Base-by-base conservation (phyloP, 1,140 invertebrate genomes). In the Danaus plexippus region DNA sequence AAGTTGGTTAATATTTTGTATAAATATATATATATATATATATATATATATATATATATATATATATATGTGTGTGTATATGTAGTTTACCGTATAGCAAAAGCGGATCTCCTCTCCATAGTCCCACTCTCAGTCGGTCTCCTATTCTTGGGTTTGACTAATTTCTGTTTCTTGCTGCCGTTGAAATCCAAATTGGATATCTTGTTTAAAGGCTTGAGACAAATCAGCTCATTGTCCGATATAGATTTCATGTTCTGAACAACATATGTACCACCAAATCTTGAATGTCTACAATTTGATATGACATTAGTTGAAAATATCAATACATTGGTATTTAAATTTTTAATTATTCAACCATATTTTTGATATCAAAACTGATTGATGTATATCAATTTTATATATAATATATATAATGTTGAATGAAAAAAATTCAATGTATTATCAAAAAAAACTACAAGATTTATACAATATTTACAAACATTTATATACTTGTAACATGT, bases 211-310 rank as follows among this genome's bases (percentile, higher is more conserved):
- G 96, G 92, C 78, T 96, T 95, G 75, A 98, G 93, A 75, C 92
- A 94, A 63, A 99, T 95, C 47, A 98, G 80, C 70, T 96, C 92
- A 61, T 94, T 94, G 54, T 98, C 95, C 64, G 95, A 96, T 66
- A 98, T 94, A 9, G 96, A 96, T 83, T 98, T 98, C 90, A 98
- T 92, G 75, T 97, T 97, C 76, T 95, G 92, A 2, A 99, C 91
- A 1, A 94, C 92, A 86, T 92, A 99, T 9, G 96, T 97, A 40
- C 97, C 97, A 12, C 96, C 95, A 83, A 99, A 98, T 65, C 94
- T 90, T 0, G 96, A 97, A 88, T 97, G 95, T 58, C 96, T 90
- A 61, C 73, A 70, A 64, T 4, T 48, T 45, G 57, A 57, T 15
- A 48, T 47, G 7, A 42, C 43, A 5, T 11, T 43, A 48, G 11